Base-by-base conservation (phyloP, 2,113 vertebrate genomes). In the Gallinago media region DNA sequence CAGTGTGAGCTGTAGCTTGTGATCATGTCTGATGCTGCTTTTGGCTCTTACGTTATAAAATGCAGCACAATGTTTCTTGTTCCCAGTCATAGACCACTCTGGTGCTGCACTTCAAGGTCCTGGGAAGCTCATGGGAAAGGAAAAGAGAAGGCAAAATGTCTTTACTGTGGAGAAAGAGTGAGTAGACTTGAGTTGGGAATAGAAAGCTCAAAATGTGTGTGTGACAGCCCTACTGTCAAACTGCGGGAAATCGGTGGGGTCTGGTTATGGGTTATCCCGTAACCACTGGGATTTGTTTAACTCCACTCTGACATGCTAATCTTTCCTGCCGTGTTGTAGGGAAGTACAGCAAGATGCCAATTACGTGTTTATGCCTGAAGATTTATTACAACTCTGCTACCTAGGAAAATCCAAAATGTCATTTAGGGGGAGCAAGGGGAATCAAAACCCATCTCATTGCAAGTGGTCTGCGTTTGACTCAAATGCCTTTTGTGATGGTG, bases 381-480 rank as follows among this genome's bases (percentile, higher is more conserved):
- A 56, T 68, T 65, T 88, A 52, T 54, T 61, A 6, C 25, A 20
- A 31, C 14, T 70, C 36, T 22, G 22, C 49, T 79, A 68, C 27
- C 65, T 40, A 31, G 61, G 40, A 40, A 50, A 83, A 90, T 25
- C 14, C 65, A 8, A 55, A 22, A 40, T 3, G 18, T 6, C n/a
- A 44, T 18, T 58, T 31, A 1, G 8, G 3, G 8, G 2, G 4
- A 17, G 5, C 31, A 47, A 8, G 46, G 19, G 23, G 10, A 56
- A n/a, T 27, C 6, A 31, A 85, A 38, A 5, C 2, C 0, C 11
- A 40, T 59, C 3, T 12, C 15, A 5, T 6, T 0, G 2, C 7
- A 72, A 36, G 56, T 8, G 62, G 40, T 84, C 47, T 8, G 22
- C 0, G 1, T 14, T 34, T 1, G 47, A 5, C n/a, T 6, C 9